These are phyloP conservation scores for Tortricodes alternella DNA, from an alignment of 2,888 invertebrate species.

Conservation along the genomic window DNA sequence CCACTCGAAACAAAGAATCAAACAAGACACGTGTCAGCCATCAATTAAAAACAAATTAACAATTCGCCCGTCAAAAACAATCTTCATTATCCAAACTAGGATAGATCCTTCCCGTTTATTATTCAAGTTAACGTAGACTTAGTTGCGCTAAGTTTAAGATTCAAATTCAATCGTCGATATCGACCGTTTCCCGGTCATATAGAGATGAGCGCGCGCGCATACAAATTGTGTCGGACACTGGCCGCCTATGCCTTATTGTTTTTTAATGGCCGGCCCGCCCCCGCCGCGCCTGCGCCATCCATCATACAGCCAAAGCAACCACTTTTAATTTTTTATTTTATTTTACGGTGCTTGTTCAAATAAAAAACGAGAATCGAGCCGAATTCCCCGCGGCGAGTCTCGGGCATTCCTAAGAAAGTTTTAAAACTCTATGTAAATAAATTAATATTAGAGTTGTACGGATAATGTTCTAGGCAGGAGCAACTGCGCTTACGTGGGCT, in stretches of 20 bases:
- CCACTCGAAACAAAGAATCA: constrained; percentile 31
- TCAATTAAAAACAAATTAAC: constrained; percentile 72
- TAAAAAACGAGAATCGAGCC: constrained; percentile 51
- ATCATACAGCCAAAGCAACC: constrained; percentile 55
- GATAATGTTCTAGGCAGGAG: constrained; percentile 46
- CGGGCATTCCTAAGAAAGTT: constrained; percentile 65
- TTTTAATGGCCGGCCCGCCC: constrained; percentile 76
- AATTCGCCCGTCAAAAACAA: constrained; percentile 56
- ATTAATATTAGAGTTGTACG: constrained; percentile 50
- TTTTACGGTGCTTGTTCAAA: constrained; percentile 54
- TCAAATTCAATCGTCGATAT: constrained; percentile 32
- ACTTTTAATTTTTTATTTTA: constrained; percentile 46
- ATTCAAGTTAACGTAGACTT: constrained; percentile 1
- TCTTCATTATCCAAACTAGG: constrained; percentile 48
- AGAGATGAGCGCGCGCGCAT: constrained; percentile 60
- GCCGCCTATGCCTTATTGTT: constrained; percentile 74
- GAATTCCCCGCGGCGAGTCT: constrained; percentile 71
- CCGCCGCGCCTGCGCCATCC: constrained; percentile 64
- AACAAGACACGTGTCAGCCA: constrained; percentile 49
- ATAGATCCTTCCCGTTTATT: constrained; percentile 25
- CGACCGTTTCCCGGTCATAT: constrained; percentile 41
- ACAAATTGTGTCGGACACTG: constrained; percentile 76
- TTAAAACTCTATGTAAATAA: constrained; percentile 74
- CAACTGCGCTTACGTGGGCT: constrained; percentile 13
- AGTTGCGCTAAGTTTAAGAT: constrained; percentile 18